These are phyloP conservation scores for Diploscapter pachys DNA, from an alignment of 1,140 invertebrate genomes.

Conservation along the genomic window DNA sequence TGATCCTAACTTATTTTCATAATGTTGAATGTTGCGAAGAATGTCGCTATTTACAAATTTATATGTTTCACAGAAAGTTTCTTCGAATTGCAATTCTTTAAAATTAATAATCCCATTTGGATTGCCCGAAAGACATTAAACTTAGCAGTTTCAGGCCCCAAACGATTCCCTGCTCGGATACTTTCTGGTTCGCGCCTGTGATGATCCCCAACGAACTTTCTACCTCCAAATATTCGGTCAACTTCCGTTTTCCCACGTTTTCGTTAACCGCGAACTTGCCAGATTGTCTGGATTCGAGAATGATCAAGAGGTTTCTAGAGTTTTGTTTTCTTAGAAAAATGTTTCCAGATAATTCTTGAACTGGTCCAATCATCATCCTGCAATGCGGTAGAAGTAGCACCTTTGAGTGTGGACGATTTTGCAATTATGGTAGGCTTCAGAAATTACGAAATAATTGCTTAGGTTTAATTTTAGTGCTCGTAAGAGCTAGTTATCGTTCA, in stretches of 20 bases:
- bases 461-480: background rate
- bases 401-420: conserved; percentile 41
- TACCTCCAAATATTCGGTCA: conserved; percentile 20
- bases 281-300: conserved; percentile 25
- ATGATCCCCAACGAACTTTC: conserved; percentile 1
- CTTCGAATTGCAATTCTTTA: too few species aligned
- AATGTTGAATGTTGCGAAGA: too few species aligned
- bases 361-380: conserved; percentile 19
- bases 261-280: conserved; percentile 18
- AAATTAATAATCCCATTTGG: too few species aligned
- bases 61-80: too few species aligned
- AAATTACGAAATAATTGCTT: background rate
- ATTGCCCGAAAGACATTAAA: too few species aligned
- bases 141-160: conserved; percentile 1
- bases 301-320: conserved; percentile 16
- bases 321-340: background rate
- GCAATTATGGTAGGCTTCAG: conserved; percentile 40
- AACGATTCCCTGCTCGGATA: conserved; percentile 1
- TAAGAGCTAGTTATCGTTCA: background rate
- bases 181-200: conserved; percentile 22
- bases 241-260: conserved; percentile 24
- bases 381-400: conserved; percentile 36
- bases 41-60: too few species aligned
- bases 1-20: too few species aligned
- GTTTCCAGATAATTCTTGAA: conserved; percentile 41